Base-by-base conservation (phyloP, 1,140 invertebrate species). In the Aphidius gifuensis region DNA sequence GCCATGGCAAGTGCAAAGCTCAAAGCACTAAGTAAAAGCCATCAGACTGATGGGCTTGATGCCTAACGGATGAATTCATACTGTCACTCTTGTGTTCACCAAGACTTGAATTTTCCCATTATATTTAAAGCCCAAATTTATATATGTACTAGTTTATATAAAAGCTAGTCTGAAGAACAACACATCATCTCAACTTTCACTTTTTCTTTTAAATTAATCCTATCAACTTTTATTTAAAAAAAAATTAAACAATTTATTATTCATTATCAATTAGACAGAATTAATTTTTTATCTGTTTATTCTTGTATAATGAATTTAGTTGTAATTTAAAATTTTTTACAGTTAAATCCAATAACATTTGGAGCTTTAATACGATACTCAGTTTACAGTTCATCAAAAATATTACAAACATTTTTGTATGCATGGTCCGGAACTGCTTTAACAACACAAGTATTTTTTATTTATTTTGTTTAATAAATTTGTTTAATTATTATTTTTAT, bases 1-100 rank as follows among this genome's bases (percentile, higher is more conserved):
- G 4, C 4, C 4, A 32, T 32, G 23, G 23, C 23, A 32, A 32
- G 23, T 32, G 23, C 0, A 32, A 32, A 57, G 62, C 67, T 1
- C 0, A 32, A 32, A 57, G 62, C 67, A 67, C 71, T 67, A 71
- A 74, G 60, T 69, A 70, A 69, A 69, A 69, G 67, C 69, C 68
- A 74, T 72, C 73, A 69, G 61, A 50, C 62, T 71, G 73, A 75
- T 71, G 71, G 68, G 67, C 48, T 66, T 66, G 57, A 48, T 66
- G 43, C 23, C 43, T 9, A 45, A 11, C 50, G 32, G 21, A 61
- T 43, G 39, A 54, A 51, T 32, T 61, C 23, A 23, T 9, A 48
- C 39, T 54, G 50, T 61, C 59, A 61, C 50, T 60, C 49, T 32
- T 40, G 44, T 50, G 50, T 61, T 54, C 58, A 39, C 21, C 16